A percentile compares a stretch with the other conserved stretches of the same genome.
Conservation (phyloP, 2,113 vertebrate species). For the Sinocyclocheilus anophthalmus region DNA sequence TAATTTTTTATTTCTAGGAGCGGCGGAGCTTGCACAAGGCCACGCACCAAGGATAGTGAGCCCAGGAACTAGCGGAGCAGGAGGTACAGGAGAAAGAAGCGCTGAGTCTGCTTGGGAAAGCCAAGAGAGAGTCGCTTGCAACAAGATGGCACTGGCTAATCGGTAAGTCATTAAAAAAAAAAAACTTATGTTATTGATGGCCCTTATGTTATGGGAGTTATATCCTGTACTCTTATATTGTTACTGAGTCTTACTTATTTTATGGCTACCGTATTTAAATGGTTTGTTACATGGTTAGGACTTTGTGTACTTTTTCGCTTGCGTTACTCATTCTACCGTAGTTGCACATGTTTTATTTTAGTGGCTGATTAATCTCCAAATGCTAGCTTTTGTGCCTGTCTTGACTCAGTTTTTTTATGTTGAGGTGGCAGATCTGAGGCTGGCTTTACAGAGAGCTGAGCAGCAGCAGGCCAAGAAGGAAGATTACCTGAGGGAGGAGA, state of each 20-base stretch:
- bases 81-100: too few species aligned
- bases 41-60: too few species aligned
- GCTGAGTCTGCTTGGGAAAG: too few species aligned
- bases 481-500: constrained; percentile 95
- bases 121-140: too few species aligned
- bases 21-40: too few species aligned
- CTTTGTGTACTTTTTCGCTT: not conserved
- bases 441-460: constrained; percentile 90
- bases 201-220: not conserved
- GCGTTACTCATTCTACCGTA: not conserved
- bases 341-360: too few species aligned
- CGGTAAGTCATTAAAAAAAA: too few species aligned
- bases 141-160: too few species aligned
- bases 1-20: too few species aligned
- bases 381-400: not conserved
- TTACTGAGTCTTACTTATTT: not conserved
- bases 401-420: not conserved
- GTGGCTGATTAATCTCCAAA: not conserved
- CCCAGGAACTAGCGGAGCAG: too few species aligned
- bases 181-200: too few species aligned
- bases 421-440: constrained; percentile 90
- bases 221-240: not conserved
- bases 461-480: constrained; percentile 94
- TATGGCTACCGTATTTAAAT: not conserved
- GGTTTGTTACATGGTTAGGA: not conserved